These are phyloP conservation scores for Tachycineta bicolor DNA, from an alignment of 2,113 vertebrate genomes.

Conservation along the genomic window DNA sequence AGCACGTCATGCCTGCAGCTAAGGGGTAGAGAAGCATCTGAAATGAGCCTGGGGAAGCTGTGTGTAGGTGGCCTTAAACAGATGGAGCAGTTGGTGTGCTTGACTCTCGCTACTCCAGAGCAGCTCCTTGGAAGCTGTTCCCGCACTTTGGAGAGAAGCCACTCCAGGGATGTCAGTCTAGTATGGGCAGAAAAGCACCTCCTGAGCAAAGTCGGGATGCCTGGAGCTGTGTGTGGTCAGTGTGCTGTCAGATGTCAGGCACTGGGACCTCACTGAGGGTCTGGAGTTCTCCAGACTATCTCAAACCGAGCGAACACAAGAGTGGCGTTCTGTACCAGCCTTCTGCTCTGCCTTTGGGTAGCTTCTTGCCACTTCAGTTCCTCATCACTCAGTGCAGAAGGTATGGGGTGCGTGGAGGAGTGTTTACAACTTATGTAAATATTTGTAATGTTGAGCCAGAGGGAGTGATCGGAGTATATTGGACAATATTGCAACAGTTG, in stretches of 20 bases:
- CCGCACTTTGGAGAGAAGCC: constrained; percentile 46
- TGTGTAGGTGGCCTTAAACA: neutral
- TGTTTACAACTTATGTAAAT: constrained; percentile 49
- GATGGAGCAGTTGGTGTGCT: neutral
- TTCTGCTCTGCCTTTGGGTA: constrained; percentile 32
- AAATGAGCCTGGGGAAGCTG: neutral
- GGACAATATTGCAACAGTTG: neutral
- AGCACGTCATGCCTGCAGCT: neutral
- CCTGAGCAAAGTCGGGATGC: neutral
- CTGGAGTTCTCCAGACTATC: neutral
- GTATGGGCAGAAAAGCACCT: neutral
- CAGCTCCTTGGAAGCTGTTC: neutral
- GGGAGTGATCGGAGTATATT: neutral
- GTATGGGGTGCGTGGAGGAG: constrained; percentile 16
- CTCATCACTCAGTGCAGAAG: constrained; percentile 7
- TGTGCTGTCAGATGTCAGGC: neutral
- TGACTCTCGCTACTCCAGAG: neutral
- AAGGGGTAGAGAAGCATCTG: neutral
- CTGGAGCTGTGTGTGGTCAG: neutral
- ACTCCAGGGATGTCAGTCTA: neutral
- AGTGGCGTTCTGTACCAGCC: neutral
- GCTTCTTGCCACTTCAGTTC: constrained; percentile 3
- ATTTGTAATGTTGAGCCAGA: constrained; percentile 25
- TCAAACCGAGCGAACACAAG: neutral
- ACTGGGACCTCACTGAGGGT: neutral